A percentile compares a stretch with the other conserved stretches of the same genome.
These are phyloP conservation scores for Chaetogeoica ovagalla DNA, from an alignment of 2,888 invertebrate genomes.

Conservation along the genomic window DNA sequence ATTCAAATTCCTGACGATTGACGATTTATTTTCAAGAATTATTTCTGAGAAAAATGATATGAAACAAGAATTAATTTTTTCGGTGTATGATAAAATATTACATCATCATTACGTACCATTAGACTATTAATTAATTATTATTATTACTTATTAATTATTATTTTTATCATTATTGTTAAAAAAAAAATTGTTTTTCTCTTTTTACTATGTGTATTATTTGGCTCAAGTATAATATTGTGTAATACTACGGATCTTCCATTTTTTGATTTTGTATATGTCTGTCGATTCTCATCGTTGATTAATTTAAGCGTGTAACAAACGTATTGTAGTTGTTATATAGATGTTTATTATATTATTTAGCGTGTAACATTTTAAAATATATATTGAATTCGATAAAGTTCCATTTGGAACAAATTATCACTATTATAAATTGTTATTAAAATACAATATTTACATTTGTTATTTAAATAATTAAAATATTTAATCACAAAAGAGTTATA, in stretches of 20 bases:
- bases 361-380: constrained; percentile 43
- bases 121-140: constrained; percentile 37
- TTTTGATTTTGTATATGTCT: constrained; percentile 40
- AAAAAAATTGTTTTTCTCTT: constrained; percentile 36
- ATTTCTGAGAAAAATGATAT: constrained; percentile 23
- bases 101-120: constrained; percentile 19
- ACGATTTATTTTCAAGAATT: constrained; percentile 35
- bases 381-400: constrained; percentile 29
- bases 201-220: constrained; percentile 43
- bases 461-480: constrained; percentile 48
- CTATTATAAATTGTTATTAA: constrained; percentile 45
- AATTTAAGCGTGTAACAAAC: constrained; percentile 34
- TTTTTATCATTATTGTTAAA: too few relatives aligned
- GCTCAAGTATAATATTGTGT: constrained; percentile 49
- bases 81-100: constrained; percentile 26
- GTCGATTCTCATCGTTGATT: constrained; percentile 35
- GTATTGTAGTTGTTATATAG: constrained; percentile 39
- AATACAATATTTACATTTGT: constrained; percentile 48
- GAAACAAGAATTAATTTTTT: constrained; percentile 5
- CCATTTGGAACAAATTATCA: constrained; percentile 28
- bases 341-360: constrained; percentile 38
- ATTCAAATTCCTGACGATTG: constrained; percentile 18
- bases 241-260: constrained; percentile 50
- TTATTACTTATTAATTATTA: too few relatives aligned
- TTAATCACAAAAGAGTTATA: constrained; percentile 37